phyloP scores from a whole-genome alignment of 2,113 vertebrate genomes.

The Psittacara wagleri region DNA sequence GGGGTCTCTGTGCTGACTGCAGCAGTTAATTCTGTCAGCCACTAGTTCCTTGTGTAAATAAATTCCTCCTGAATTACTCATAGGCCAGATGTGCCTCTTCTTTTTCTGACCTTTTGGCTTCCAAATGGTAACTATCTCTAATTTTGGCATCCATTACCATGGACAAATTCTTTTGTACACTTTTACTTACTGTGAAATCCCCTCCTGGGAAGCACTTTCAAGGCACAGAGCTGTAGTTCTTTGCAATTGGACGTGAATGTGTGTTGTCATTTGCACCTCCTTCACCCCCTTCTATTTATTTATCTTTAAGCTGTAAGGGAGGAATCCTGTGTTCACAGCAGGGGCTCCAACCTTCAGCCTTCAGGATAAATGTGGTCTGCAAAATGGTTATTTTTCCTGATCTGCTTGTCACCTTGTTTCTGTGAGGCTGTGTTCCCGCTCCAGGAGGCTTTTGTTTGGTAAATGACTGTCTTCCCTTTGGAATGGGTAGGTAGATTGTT shows the following conservation, averaged over 20 bases:
- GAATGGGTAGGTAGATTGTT: not conserved
- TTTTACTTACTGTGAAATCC: not conserved
- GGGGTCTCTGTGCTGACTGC: not conserved
- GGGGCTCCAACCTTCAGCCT: not conserved
- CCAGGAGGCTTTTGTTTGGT: not conserved
- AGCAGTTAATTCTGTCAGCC: slow-evolving; percentile 20
- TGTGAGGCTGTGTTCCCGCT: not conserved
- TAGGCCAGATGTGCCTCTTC: slow-evolving; percentile 47
- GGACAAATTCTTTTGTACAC: not conserved
- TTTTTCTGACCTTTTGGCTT: slow-evolving; percentile 48
- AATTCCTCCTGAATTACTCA: slow-evolving; percentile 52
- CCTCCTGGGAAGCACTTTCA: not conserved
- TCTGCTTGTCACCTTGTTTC: not conserved
- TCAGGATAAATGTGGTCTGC: not conserved
- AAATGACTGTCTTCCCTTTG: not conserved
- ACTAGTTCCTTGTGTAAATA: slow-evolving; percentile 36
- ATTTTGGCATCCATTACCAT: slow-evolving; percentile 7
- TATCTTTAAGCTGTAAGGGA: not conserved
- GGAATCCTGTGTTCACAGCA: not conserved
- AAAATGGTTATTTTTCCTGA: not conserved
- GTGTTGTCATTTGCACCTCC: not conserved
- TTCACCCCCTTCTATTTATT: not conserved
- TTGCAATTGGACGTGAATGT: not conserved
- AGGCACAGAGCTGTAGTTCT: not conserved
- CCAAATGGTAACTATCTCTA: not conserved